Evolutionary conservation across 1,140 invertebrate species (phyloP).

Genomic region (Araneus ventricosus): DNA sequence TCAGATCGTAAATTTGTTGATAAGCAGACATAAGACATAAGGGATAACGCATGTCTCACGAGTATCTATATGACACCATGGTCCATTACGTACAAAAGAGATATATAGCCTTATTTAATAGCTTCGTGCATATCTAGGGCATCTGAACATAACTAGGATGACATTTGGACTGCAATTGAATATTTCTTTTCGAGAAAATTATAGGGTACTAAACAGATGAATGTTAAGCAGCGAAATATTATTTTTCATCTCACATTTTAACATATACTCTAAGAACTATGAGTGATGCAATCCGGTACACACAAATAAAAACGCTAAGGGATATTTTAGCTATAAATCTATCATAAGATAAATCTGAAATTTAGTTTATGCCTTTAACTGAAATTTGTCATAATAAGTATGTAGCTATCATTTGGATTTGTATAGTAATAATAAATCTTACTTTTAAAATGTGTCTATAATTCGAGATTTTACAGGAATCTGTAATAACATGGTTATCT

Average conservation of each 20-base stretch:
- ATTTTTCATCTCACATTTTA: not conserved
- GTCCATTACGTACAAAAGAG: constrained; percentile 27
- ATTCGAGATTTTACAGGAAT: too few species aligned
- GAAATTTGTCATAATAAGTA: too few species aligned
- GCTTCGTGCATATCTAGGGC: not conserved
- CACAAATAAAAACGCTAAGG: not conserved
- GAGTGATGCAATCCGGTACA: not conserved
- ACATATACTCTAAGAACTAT: not conserved
- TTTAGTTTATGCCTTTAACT: too few species aligned
- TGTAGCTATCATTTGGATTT: too few species aligned
- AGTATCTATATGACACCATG: constrained; percentile 26
- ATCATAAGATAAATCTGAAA: too few species aligned
- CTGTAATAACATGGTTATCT: too few species aligned
- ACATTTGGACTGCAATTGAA: not conserved
- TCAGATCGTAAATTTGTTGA: constrained; percentile 26
- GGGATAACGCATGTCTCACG: not conserved
- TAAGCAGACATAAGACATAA: not conserved
- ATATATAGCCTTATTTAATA: constrained; percentile 1
- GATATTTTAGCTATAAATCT: too few species aligned
- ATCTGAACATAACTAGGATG: not conserved
- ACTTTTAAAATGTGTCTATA: too few species aligned
- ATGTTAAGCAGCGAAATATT: not conserved
- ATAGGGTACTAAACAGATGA: not conserved
- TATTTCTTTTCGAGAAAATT: not conserved
- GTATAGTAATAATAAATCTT: too few species aligned